Evolutionary conservation across 2,888 invertebrate genomes (phyloP), one percentile per base, ranked within the genome.

Genomic region (Hydraecia micacea): DNA sequence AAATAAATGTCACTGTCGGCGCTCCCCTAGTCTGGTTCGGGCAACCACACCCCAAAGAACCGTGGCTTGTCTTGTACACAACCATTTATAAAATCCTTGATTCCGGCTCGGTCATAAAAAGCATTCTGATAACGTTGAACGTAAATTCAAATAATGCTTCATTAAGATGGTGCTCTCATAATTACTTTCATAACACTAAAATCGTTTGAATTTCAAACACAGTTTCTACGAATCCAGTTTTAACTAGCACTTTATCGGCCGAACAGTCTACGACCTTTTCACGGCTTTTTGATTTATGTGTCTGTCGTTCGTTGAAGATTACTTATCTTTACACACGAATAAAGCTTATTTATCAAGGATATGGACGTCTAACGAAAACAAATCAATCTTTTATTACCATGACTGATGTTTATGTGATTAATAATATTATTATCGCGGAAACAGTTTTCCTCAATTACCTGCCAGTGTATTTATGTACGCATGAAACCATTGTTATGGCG

Each of bases 271-370:
- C 91, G 92, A 93, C 93, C 94, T 94, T 94, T 95, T 94, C 95
- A 95, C 93, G 92, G 94, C 93, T 93, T 94, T 93, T 94, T 96
- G 95, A 95, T 96, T 96, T 96, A 95, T 95, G 93, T 90, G 89
- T 92, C 91, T 93, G 93, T 94, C 93, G 89, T 92, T 90, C 90
- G 90, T 93, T 93, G 92, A 91, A 93, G 93, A 94, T 94, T 94
- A 93, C 93, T 91, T 95, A 95, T 95, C 95, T 91, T 89, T 91
- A 92, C 91, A 88, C 90, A 92, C 91, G 92, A 92, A 92, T 93
- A 92, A 91, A 91, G 91, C 91, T 94, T 93, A 93, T 94, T 94
- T 94, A 94, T 92, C 92, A 91, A 92, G 91, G 90, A 90, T 91
- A 88, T 88, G 89, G 89, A 86, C 86, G 86, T 87, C 81, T 81